A percentile compares a stretch with the other conserved stretches of the same genome.
phyloP scores from a whole-genome alignment of 1,140 invertebrate genomes.

The Ylistrum balloti region DNA sequence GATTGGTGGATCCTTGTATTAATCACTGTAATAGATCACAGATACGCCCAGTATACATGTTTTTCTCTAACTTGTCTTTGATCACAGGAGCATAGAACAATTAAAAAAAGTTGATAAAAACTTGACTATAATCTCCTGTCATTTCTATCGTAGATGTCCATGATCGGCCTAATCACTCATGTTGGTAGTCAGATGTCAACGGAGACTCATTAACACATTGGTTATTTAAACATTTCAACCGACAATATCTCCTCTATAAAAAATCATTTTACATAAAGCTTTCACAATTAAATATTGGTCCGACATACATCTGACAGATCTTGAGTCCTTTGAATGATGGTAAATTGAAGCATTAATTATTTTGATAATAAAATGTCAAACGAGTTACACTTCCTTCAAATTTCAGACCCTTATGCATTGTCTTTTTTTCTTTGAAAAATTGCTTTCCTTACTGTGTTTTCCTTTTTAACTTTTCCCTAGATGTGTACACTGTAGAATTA shows the following conservation, averaged over 20 bases:
- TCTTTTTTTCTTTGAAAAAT: neutral
- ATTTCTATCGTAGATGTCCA: neutral
- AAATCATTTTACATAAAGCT: neutral
- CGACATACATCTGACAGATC: neutral
- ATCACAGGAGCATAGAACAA: slow-evolving; percentile 23
- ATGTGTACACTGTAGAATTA: no score
- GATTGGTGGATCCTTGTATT: no score
- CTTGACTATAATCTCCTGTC: neutral
- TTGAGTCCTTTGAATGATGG: slow-evolving; percentile 16
- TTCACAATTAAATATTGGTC: neutral
- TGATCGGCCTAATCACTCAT: neutral
- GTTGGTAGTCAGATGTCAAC: neutral
- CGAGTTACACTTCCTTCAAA: neutral
- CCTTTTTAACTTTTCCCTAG: neutral
- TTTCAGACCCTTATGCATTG: neutral
- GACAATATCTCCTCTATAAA: neutral
- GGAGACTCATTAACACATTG: neutral
- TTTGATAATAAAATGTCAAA: neutral
- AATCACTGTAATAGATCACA: neutral
- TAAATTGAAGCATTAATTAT: slow-evolving; percentile 20
- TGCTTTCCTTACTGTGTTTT: neutral
- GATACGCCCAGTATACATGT: neutral
- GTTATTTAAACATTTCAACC: neutral
- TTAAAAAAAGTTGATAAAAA: neutral
- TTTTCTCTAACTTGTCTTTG: neutral